Conservation (phyloP, 2,113 vertebrate genomes). For the Isichthys henryi region DNA sequence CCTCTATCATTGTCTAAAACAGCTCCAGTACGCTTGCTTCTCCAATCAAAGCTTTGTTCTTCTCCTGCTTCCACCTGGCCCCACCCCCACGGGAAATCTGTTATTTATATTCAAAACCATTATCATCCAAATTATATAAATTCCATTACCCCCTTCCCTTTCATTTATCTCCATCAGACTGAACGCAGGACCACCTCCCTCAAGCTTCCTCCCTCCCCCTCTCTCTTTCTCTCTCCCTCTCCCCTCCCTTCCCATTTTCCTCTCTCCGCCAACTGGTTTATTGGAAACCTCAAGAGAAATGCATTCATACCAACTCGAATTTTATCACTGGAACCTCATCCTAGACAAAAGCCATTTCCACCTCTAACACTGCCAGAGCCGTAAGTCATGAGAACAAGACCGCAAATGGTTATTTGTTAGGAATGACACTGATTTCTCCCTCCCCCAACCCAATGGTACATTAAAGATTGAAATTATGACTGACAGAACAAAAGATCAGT, state of each 20-base stretch:
- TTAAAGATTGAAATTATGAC: not conserved
- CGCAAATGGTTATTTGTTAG: not conserved
- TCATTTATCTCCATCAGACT: slow-evolving; percentile 21
- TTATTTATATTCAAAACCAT: slow-evolving; percentile 22
- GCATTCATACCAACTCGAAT: not conserved
- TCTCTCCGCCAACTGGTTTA: not conserved
- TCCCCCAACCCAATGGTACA: not conserved
- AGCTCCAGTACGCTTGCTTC: not conserved
- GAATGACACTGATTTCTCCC: not conserved
- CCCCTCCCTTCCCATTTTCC: not conserved
- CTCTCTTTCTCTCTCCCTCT: not conserved
- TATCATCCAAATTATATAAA: slow-evolving; percentile 16
- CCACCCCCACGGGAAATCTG: not conserved
- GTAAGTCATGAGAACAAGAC: not conserved
- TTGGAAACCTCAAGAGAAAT: not conserved
- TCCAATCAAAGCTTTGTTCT: not conserved
- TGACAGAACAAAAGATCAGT: not conserved
- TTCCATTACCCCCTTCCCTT: slow-evolving; percentile 13
- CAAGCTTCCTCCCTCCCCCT: not conserved
- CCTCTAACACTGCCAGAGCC: not conserved
- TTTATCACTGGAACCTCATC: not conserved
- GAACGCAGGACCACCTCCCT: not conserved
- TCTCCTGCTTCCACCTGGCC: not conserved
- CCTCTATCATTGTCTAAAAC: not conserved
- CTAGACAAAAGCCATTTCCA: not conserved